Evolutionary conservation across 2,797 vertebrate species (phyloP), one percentile per base, ranked within the genome.

Genomic region (Champsocephalus esox): DNA sequence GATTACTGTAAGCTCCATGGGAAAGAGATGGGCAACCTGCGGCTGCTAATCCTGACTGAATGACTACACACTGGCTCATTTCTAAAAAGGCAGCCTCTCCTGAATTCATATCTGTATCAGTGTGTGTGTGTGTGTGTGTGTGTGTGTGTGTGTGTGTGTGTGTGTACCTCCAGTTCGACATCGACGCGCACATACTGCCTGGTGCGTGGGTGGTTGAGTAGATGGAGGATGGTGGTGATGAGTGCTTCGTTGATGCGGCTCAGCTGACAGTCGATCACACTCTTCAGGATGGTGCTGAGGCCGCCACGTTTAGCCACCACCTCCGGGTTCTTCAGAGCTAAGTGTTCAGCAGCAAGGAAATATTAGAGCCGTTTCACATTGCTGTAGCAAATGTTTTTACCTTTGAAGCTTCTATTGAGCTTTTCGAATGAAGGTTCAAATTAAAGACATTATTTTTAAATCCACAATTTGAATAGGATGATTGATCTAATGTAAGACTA

Each of bases 181-280:
- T 99, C 97, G 38, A 96, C 93, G 69, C 98, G 96, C 77, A 99
- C 97, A 61, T 98, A 99, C 69, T 99, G 97, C 32, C 98, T 95
- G 3, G 98, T 99, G 78, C 96, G 97, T 70, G 98, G 98, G 92
- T 99, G 98, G 95, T 99, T 99, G 92, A 99, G 97, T 45, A 99
- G 96, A 90, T 99, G 98, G 74, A 99, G 96, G 88, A 99, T 95
- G 83, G 98, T 99, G 90, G 98, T 99, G 94, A 99, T 98, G 61
- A 99, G 94, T 73, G 98, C 98, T 93, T 99, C 98, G 49, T 99
- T 99, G 95, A 99, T 99, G 88, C 98, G 96, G 89, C 97, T 99
- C 92, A 99, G 94, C 66, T 99, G 98, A 92, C 97, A 99, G 92
- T 99, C 98, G 21, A 99, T 98, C 79, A 99, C 98, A 73, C 96